These are phyloP conservation scores for Campylorhamphus procurvoides DNA, from an alignment of 2,113 vertebrate species.

Conservation along the genomic window DNA sequence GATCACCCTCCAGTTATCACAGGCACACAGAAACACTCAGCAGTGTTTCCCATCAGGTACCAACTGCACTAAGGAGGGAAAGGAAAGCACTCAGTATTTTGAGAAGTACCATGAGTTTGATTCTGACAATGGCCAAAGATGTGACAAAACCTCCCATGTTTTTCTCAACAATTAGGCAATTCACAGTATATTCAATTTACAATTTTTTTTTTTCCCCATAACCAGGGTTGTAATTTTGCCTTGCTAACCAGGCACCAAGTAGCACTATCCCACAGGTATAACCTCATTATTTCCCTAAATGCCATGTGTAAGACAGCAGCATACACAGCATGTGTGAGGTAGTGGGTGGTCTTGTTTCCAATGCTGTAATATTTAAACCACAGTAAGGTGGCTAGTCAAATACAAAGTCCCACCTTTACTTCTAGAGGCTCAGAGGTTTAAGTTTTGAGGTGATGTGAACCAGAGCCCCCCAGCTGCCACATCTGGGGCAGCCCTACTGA, in stretches of 20 bases:
- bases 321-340: not conserved
- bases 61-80: not conserved
- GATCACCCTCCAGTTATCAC: not conserved
- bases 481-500: not conserved
- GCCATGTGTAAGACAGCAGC: slow-evolving; percentile 2
- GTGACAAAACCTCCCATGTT: not conserved
- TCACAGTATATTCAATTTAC: not conserved
- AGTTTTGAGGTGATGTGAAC: not conserved
- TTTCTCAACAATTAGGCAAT: not conserved
- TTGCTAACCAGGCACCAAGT: not conserved
- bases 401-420: not conserved
- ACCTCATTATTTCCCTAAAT: slow-evolving; percentile 10
- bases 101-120: not conserved
- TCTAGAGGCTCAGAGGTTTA: not conserved
- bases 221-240: not conserved
- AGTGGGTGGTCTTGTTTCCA: slow-evolving; percentile 26
- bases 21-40: not conserved
- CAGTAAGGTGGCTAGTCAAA: not conserved
- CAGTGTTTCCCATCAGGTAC: not conserved
- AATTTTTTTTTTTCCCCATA: not conserved
- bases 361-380: not conserved
- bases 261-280: slow-evolving; percentile 20
- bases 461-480: not conserved
- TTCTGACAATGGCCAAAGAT: not conserved
- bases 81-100: not conserved